Evolutionary conservation across 2,113 vertebrate species (phyloP).

Genomic region (Elaphurus davidianus): DNA sequence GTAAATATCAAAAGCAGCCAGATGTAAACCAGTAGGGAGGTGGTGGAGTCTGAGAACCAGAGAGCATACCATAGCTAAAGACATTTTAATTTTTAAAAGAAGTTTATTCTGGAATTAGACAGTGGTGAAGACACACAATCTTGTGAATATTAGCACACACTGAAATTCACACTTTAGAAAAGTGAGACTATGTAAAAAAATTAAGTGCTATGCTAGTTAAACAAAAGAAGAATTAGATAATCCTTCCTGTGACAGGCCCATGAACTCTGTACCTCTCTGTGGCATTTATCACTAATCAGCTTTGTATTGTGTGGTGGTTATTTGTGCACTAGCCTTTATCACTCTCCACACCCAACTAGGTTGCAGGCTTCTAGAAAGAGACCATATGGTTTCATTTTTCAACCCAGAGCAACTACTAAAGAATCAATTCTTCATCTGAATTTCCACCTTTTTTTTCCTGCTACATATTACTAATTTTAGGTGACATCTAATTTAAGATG

Average conservation of each 20-base stretch:
- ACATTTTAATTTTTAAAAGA: not conserved
- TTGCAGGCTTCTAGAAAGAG: not conserved
- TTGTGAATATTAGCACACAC: not conserved
- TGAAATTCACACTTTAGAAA: not conserved
- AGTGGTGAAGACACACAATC: not conserved
- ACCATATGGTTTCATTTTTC: constrained; percentile 3
- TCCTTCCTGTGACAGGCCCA: not conserved
- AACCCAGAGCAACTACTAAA: not conserved
- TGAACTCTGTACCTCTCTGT: constrained; percentile 34
- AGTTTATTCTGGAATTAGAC: constrained; percentile 26
- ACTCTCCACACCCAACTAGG: constrained; percentile 23
- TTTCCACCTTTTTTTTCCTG: not conserved
- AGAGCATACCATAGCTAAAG: not conserved
- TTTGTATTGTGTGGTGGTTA: not conserved
- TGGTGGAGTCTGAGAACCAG: not conserved
- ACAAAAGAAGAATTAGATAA: not conserved
- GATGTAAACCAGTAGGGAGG: not conserved
- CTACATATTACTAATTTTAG: not conserved
- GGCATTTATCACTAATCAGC: not conserved
- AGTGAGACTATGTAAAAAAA: not conserved
- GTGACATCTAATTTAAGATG: constrained; percentile 20
- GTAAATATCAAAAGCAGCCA: not conserved
- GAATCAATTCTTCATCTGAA: constrained; percentile 28
- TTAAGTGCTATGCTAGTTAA: not conserved
- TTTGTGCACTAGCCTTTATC: constrained; percentile 11